phyloP scores from a whole-genome alignment of 2,888 invertebrate genomes.

The Drosophila antonietae region DNA sequence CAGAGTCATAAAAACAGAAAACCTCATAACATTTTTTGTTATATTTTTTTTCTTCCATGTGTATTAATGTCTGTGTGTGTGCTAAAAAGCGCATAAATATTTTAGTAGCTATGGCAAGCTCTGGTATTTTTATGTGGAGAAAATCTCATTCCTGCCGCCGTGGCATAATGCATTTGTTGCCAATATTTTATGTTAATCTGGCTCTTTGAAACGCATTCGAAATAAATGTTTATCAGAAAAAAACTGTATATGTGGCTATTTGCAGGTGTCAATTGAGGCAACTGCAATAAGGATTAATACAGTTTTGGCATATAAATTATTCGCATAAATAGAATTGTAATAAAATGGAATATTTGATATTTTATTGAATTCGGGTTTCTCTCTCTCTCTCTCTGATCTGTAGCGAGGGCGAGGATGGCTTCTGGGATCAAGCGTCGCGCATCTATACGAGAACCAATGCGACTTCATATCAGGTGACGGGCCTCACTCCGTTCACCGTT shows the following conservation, averaged over 20 bases:
- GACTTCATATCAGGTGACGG: constrained; percentile 88
- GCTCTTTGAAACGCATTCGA: constrained; percentile 12
- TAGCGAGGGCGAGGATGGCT: constrained; percentile 89
- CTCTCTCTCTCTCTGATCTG: not conserved
- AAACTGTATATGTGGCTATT: constrained; percentile 9
- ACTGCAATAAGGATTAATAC: constrained; percentile 28
- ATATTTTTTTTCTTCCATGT: constrained; percentile 13
- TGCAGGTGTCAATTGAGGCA: constrained; percentile 46
- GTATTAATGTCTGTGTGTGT: constrained; percentile 15
- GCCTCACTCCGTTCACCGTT: constrained; percentile 89
- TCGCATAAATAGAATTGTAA: not conserved
- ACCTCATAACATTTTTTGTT: constrained; percentile 13
- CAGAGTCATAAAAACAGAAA: constrained; percentile 4
- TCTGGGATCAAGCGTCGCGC: constrained; percentile 88
- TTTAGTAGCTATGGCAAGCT: constrained; percentile 58
- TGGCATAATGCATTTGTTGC: constrained; percentile 53
- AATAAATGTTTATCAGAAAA: constrained; percentile 8
- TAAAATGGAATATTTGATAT: constrained; percentile 12
- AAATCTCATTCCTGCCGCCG: not conserved
- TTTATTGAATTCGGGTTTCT: not conserved
- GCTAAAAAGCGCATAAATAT: constrained; percentile 67
- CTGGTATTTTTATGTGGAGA: constrained; percentile 31
- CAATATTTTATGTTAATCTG: constrained; percentile 54
- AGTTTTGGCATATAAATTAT: constrained; percentile 12
- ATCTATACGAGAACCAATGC: constrained; percentile 88